Evolutionary conservation across 1,140 invertebrate genomes (phyloP), one percentile per base, ranked within the genome.

Genomic region (Carcinoscorpius rotundicauda): DNA sequence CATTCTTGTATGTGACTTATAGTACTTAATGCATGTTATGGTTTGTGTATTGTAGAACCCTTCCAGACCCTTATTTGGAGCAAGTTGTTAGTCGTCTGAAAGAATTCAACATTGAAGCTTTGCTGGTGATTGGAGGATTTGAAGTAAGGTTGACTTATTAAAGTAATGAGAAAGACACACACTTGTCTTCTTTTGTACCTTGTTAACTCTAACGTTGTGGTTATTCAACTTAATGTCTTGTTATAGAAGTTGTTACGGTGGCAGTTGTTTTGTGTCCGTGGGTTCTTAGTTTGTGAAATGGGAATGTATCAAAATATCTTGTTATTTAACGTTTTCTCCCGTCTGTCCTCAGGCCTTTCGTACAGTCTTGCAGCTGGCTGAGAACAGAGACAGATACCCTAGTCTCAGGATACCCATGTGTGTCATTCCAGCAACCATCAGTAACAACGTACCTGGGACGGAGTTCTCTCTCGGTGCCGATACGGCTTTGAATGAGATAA

Each of bases 401-500:
- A 89, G 93, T 74, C 93, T 99, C 72, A 86, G 87, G 73, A 95
- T 99, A 70, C 97, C 97, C 0, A 87, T 99, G 67, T 87, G 90
- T 52, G 88, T 97, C 69, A 89, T 99, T 60, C 97, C 97, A 0
- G 88, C 93, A 11, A 99, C 97, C 6, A 99, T 99, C 75, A 97
- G 93, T 75, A 94, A 94, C 77, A 85, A 85, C 72, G 78, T 85
- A 10, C 84, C 84, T 6, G 84, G 84, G 52, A 98, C 96, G 0
- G 95, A 98, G 76, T 97, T 99, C 79, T 97, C 93, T 10, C 81
- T 99, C 6, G 97, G 97, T 55, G 89, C 89, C 70, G 97, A 99
- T 74, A 99, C 97, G 6, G 95, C 97, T 10, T 79, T 97, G 5
- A 99, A 99, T 80, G 97, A 99, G 81, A 99, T 99, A 70, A 95